phyloP scores from a whole-genome alignment of 2,888 invertebrate species.

The Caenorhabditis virilis region DNA sequence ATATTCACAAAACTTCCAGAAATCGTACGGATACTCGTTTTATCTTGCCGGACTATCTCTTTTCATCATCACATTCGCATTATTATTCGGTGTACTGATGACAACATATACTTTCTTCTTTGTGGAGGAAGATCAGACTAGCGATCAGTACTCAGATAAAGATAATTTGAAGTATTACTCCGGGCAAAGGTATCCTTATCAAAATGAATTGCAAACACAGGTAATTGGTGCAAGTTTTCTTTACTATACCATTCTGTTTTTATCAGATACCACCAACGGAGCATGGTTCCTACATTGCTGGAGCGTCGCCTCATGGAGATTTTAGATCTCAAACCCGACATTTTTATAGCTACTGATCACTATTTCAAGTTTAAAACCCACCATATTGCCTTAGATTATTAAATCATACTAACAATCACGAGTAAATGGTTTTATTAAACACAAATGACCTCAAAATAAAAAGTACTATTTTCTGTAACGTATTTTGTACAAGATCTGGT shows the following conservation, averaged over 20 bases:
- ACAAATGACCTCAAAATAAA: background rate
- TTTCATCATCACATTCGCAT: slow-evolving; percentile 54
- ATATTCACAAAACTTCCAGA: slow-evolving; percentile 38
- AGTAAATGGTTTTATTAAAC: slow-evolving; percentile 2
- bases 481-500: too few relatives aligned
- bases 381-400: background rate
- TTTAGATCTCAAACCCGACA: slow-evolving; percentile 51
- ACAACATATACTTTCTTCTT: slow-evolving; percentile 62
- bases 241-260: background rate
- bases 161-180: slow-evolving; percentile 1
- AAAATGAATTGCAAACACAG: slow-evolving; percentile 27
- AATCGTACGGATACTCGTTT: slow-evolving; percentile 66
- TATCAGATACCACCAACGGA: slow-evolving; percentile 31
- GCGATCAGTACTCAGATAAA: background rate
- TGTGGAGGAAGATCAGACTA: slow-evolving; percentile 13
- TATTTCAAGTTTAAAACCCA: background rate
- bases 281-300: slow-evolving; percentile 38
- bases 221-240: too few relatives aligned
- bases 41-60: slow-evolving; percentile 62
- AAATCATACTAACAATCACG: background rate
- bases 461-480: too few relatives aligned
- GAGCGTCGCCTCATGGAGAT: slow-evolving; percentile 35
- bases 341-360: slow-evolving; percentile 48
- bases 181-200: slow-evolving; percentile 20
- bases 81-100: slow-evolving; percentile 56